Evolutionary conservation across 2,888 invertebrate species (phyloP).

Genomic region (Tachina grossa): DNA sequence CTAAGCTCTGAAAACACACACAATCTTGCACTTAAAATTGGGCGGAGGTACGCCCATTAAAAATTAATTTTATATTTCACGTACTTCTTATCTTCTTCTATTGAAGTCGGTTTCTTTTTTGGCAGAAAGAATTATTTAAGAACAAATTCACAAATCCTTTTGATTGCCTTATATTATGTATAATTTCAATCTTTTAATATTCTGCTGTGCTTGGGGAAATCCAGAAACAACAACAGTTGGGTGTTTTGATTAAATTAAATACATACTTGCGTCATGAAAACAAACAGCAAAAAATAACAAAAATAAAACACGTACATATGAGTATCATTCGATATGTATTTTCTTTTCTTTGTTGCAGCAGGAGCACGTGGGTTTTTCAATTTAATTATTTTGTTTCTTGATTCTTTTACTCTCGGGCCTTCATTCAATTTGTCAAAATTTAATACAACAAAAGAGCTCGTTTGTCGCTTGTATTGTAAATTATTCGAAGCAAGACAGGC

Average conservation of each 20-base stretch:
- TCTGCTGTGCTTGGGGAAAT: conserved; percentile 1
- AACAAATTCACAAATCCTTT: not conserved
- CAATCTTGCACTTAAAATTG: too few relatives aligned
- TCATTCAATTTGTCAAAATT: conserved; percentile 67
- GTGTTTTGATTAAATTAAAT: conserved; percentile 67
- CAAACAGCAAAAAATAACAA: conserved; percentile 27
- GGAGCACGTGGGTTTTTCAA: conserved; percentile 59
- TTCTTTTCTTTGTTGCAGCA: conserved; percentile 19
- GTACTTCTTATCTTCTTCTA: too few relatives aligned
- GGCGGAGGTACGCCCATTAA: too few relatives aligned
- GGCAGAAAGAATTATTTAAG: not conserved
- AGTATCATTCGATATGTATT: conserved; percentile 10
- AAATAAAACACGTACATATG: not conserved
- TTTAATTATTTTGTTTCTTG: conserved; percentile 32
- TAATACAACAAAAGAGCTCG: conserved; percentile 57
- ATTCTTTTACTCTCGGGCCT: conserved; percentile 41
- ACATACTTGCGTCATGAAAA: conserved; percentile 49
- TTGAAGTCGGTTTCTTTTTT: not conserved
- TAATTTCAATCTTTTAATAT: conserved; percentile 9
- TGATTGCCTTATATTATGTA: not conserved
- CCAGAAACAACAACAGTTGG: conserved; percentile 44
- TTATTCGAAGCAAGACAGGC: conserved; percentile 8
- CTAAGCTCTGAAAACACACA: too few relatives aligned
- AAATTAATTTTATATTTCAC: too few relatives aligned
- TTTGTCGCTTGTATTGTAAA: conserved; percentile 18